These are phyloP conservation scores for Chloropsis cyanopogon DNA, from an alignment of 2,113 vertebrate genomes.

Conservation along the genomic window DNA sequence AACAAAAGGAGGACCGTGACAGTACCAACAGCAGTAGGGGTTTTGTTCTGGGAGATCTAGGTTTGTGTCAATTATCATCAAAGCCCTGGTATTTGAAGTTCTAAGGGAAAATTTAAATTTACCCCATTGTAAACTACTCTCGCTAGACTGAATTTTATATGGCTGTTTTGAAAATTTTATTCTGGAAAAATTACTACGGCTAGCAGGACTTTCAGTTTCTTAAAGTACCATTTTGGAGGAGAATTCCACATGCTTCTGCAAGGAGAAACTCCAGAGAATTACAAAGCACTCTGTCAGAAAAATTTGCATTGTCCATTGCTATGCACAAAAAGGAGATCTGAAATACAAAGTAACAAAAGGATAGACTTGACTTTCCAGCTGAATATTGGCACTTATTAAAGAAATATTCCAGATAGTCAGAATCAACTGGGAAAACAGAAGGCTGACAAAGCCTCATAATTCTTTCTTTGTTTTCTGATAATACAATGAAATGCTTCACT, in stretches of 20 bases:
- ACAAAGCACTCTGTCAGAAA: background rate
- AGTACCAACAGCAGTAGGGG: background rate
- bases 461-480: background rate
- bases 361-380: background rate
- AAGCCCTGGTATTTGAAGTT: background rate
- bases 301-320: background rate
- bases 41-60: background rate
- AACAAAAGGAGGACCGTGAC: background rate
- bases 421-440: background rate
- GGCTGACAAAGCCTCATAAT: background rate
- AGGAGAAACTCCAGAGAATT: background rate
- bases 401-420: background rate
- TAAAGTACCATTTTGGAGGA: background rate
- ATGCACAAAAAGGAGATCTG: background rate
- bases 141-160: background rate
- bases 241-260: background rate
- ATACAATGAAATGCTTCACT: background rate
- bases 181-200: background rate
- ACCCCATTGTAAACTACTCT: background rate
- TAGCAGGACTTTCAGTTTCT: background rate
- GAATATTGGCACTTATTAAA: background rate
- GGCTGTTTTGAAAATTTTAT: background rate
- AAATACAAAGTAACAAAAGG: background rate
- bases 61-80: background rate
- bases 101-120: background rate